Evolutionary conservation across 2,888 invertebrate genomes (phyloP).

Genomic region (Tachina grossa): DNA sequence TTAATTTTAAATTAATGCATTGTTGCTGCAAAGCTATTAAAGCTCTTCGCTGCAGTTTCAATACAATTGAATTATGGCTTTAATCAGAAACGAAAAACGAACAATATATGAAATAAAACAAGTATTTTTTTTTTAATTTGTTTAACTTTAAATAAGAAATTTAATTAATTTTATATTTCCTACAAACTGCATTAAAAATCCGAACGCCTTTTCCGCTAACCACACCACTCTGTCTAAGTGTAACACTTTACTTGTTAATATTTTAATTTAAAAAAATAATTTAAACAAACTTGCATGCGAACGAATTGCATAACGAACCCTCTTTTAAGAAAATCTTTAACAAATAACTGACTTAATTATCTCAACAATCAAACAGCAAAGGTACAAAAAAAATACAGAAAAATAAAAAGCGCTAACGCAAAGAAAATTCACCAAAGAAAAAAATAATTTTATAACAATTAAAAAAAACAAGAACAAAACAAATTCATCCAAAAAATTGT

Average conservation of each 20-base stretch:
- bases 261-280: neutral
- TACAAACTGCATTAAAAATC: constrained; percentile 6
- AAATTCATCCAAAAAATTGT: constrained; percentile 29
- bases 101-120: neutral
- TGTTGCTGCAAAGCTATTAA: neutral
- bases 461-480: constrained; percentile 10
- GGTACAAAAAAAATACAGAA: neutral
- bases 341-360: constrained; percentile 18
- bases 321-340: neutral
- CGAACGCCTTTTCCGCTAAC: constrained; percentile 43
- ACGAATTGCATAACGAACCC: constrained; percentile 14
- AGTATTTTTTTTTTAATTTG: neutral
- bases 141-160: neutral
- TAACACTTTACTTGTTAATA: constrained; percentile 29
- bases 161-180: neutral
- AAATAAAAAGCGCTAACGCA: neutral
- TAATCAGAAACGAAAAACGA: neutral
- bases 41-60: neutral
- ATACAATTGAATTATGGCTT: neutral
- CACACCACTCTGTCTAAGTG: neutral
- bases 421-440: constrained; percentile 14
- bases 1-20: constrained; percentile 42
- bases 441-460: constrained; percentile 15
- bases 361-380: neutral
- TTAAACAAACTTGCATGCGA: constrained; percentile 28